Percentiles rank a stretch among this genome's conserved stretches.
Conservation (phyloP, 2,797 vertebrate genomes). For the Erethizon dorsatum region DNA sequence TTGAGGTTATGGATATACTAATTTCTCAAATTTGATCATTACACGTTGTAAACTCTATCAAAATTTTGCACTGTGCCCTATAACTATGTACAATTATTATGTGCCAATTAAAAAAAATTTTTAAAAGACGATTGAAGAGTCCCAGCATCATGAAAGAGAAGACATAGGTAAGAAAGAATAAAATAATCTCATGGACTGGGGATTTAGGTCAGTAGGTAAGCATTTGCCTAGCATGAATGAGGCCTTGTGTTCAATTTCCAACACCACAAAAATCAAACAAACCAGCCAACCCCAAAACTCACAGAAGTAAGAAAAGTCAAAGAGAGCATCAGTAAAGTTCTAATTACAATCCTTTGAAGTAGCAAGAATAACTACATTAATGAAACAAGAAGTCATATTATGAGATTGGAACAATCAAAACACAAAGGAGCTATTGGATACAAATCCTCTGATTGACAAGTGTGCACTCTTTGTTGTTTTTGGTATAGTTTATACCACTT, state of each 20-base stretch:
- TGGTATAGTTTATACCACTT: background rate
- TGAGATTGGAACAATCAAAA: background rate
- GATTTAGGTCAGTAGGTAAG: background rate
- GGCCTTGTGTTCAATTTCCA: background rate
- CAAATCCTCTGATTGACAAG: background rate
- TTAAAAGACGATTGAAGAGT: background rate
- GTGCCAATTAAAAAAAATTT: background rate
- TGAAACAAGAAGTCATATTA: background rate
- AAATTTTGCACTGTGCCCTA: background rate
- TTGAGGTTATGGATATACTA: background rate
- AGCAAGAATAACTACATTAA: background rate
- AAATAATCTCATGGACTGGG: background rate
- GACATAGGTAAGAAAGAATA: background rate
- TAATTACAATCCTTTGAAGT: background rate
- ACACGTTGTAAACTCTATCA: background rate
- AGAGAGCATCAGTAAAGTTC: background rate
- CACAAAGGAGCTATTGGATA: background rate
- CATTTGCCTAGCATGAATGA: background rate
- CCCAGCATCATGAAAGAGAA: background rate
- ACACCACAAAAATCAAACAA: background rate
- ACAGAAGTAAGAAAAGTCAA: background rate
- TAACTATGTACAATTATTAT: background rate
- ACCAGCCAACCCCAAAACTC: background rate
- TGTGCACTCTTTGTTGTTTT: background rate
- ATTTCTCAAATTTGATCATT: background rate